A percentile compares a stretch with the other conserved stretches of the same genome.
phyloP scores from a whole-genome alignment of 2,113 vertebrate genomes.

The Calonectris borealis region DNA sequence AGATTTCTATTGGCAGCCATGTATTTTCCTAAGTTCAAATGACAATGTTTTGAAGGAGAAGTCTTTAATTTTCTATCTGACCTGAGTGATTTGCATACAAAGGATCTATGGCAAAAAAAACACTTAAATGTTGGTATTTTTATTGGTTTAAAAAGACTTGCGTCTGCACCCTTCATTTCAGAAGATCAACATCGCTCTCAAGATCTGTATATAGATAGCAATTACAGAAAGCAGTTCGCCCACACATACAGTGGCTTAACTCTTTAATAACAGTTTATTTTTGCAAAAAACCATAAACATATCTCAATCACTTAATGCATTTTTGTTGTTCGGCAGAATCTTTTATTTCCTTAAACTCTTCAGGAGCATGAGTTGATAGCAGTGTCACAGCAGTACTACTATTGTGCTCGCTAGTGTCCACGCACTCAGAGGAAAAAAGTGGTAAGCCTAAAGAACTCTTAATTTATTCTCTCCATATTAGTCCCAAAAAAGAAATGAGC shows the following conservation, averaged over 20 bases:
- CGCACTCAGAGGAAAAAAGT: rapidly evolving
- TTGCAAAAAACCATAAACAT: neutral
- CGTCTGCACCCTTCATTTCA: conserved; percentile 68
- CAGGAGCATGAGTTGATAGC: neutral
- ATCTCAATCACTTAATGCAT: neutral
- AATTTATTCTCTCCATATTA: neutral
- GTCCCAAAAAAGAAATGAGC: neutral
- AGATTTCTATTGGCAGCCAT: conserved; percentile 36
- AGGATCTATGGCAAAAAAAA: conserved; percentile 55
- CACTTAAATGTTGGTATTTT: conserved; percentile 38
- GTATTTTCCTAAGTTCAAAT: conserved; percentile 62
- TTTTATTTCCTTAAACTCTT: neutral
- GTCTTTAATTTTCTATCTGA: conserved; percentile 73
- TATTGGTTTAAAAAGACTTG: conserved; percentile 73
- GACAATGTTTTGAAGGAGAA: conserved; percentile 59
- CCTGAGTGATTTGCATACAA: conserved; percentile 63
- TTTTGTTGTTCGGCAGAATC: neutral
- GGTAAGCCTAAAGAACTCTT: neutral
- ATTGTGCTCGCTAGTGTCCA: neutral
- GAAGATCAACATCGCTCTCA: conserved; percentile 51
- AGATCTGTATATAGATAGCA: conserved; percentile 64
- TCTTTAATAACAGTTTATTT: conserved; percentile 64
- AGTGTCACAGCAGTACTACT: neutral
- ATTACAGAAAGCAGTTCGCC: conserved; percentile 68
- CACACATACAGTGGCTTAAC: conserved; percentile 64